Conservation (phyloP, 2,113 vertebrate genomes). For the Isichthys henryi region DNA sequence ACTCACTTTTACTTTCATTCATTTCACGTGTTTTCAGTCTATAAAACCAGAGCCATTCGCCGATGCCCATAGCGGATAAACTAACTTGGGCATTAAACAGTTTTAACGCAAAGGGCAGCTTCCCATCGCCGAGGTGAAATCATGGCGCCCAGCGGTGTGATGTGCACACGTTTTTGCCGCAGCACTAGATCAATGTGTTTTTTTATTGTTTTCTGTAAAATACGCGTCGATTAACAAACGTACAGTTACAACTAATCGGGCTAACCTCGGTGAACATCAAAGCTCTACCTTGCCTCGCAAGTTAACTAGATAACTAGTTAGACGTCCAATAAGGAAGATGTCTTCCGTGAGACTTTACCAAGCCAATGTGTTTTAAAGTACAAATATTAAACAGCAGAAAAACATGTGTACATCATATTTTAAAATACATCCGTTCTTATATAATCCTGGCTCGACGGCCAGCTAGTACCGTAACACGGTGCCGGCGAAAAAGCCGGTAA, state of each 20-base stretch:
- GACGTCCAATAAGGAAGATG: not conserved
- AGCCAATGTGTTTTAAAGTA: not conserved
- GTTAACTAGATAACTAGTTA: not conserved
- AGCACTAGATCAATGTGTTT: not conserved
- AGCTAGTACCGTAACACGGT: not conserved
- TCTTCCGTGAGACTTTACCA: not conserved
- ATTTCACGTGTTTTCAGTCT: not conserved
- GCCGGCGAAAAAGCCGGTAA: not conserved
- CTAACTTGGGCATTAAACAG: not conserved
- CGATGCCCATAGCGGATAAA: not conserved
- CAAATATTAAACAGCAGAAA: not conserved
- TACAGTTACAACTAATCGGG: not conserved
- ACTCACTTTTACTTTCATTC: not conserved
- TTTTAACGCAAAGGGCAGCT: not conserved
- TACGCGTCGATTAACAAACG: not conserved
- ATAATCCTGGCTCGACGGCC: not conserved
- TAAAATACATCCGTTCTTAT: not conserved
- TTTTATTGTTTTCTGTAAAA: not conserved
- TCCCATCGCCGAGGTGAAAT: not conserved
- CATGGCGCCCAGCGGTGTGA: not conserved
- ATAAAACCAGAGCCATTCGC: not conserved
- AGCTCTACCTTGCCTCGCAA: not conserved
- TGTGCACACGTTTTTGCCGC: not conserved
- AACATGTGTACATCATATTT: not conserved
- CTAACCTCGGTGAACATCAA: not conserved